phyloP scores from a whole-genome alignment of 2,797 vertebrate genomes.

The Falco cherrug region DNA sequence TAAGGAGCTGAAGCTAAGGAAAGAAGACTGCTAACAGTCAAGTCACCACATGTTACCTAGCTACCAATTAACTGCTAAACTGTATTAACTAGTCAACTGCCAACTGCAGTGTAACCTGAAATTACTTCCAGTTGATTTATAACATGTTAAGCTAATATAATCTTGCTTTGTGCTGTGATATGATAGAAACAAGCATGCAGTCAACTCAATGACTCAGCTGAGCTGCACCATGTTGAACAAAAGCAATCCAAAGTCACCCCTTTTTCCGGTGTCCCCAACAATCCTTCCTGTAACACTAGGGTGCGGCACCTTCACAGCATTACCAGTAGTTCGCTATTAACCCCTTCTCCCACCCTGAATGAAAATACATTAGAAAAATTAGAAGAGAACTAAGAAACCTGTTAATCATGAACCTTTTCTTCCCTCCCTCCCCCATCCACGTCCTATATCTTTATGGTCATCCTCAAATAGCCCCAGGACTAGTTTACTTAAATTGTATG shows the following conservation, averaged over 20 bases:
- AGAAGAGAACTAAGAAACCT: not conserved
- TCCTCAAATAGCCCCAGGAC: conserved; percentile 46
- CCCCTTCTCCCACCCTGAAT: not conserved
- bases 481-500: not conserved
- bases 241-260: not conserved
- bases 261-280: not conserved
- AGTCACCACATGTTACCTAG: not conserved
- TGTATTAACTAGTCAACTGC: not conserved
- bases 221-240: not conserved
- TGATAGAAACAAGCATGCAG: not conserved
- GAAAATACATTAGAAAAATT: not conserved
- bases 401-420: not conserved
- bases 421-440: not conserved
- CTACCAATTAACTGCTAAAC: not conserved
- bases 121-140: not conserved
- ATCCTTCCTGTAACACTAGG: conserved; percentile 32
- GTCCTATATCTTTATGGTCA: not conserved
- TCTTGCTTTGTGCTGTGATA: not conserved
- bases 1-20: not conserved
- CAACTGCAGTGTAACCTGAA: not conserved
- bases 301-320: not conserved
- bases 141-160: not conserved
- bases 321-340: not conserved
- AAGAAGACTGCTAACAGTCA: not conserved
- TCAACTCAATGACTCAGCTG: not conserved